These are phyloP conservation scores for Myotis myotis DNA, from an alignment of 2,797 vertebrate genomes.

Conservation along the genomic window DNA sequence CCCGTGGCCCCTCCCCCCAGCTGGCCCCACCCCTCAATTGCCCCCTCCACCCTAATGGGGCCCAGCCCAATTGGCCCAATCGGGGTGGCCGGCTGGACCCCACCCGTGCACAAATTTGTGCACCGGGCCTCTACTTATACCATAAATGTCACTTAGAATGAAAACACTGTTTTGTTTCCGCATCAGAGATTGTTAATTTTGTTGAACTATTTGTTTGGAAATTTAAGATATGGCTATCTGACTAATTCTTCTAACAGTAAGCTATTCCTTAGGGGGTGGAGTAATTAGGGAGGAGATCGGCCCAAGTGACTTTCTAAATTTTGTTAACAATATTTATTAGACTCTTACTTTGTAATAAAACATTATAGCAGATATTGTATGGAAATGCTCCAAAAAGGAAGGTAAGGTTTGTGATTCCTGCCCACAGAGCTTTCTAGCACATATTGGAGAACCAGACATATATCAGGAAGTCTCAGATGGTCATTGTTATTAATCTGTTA, in stretches of 20 bases:
- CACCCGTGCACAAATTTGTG: too few species aligned
- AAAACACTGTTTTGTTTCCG: neutral
- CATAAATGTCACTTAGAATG: neutral
- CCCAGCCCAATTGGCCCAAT: too few species aligned
- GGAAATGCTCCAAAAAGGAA: neutral
- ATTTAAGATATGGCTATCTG: neutral
- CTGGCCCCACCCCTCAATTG: too few species aligned
- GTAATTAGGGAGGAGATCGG: neutral
- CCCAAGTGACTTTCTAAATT: constrained; percentile 26
- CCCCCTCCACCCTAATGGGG: too few species aligned
- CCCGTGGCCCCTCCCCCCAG: too few species aligned
- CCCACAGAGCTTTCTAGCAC: neutral
- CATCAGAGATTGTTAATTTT: constrained; percentile 17
- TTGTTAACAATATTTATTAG: constrained; percentile 24
- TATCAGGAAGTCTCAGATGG: neutral
- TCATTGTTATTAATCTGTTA: constrained; percentile 7
- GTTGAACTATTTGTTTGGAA: constrained; percentile 43
- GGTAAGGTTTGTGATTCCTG: neutral
- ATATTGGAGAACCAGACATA: neutral
- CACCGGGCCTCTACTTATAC: neutral
- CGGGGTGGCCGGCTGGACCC: too few species aligned
- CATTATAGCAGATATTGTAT: neutral
- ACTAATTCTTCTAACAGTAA: constrained; percentile 39
- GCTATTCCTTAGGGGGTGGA: neutral
- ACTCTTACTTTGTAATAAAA: neutral